These are phyloP conservation scores for Tanytarsus gracilentus DNA, from an alignment of 2,888 invertebrate species.

Conservation along the genomic window DNA sequence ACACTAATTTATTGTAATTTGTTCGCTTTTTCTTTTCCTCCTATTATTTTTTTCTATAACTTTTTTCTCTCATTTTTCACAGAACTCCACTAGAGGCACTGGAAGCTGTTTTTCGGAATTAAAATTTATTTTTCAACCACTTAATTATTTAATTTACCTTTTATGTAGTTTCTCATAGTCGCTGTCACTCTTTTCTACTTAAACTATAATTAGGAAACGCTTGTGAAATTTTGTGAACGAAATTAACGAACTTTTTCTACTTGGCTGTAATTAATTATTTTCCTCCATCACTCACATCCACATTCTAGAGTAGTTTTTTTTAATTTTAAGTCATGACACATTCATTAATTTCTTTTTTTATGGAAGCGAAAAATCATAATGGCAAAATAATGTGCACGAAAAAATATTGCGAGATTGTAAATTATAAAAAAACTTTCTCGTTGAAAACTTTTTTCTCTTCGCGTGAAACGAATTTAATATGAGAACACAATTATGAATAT, in stretches of 20 bases:
- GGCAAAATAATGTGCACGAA: too few species aligned
- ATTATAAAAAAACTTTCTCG: too few species aligned
- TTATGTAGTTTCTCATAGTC: neutral
- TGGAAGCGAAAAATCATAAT: too few species aligned
- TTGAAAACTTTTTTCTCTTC: too few species aligned
- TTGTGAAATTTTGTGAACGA: neutral
- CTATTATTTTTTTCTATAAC: slow-evolving; percentile 31
- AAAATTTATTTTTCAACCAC: slow-evolving; percentile 31
- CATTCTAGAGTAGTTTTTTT: neutral
- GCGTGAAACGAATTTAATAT: too few species aligned
- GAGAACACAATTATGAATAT: too few species aligned
- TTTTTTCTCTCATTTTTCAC: slow-evolving; percentile 32
- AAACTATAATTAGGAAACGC: neutral
- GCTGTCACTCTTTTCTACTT: neutral
- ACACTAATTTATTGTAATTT: neutral
- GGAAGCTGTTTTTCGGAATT: slow-evolving; percentile 45
- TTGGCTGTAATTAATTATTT: neutral
- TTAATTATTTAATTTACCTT: neutral
- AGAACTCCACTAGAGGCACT: slow-evolving; percentile 44
- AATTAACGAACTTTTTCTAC: neutral
- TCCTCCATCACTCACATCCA: neutral
- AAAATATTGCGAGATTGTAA: too few species aligned
- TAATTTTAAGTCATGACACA: neutral
- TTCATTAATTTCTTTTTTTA: neutral
- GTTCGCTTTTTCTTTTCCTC: slow-evolving; percentile 30